Base-by-base conservation (phyloP, 2,797 vertebrate species). In the Enteromius viviparus region DNA sequence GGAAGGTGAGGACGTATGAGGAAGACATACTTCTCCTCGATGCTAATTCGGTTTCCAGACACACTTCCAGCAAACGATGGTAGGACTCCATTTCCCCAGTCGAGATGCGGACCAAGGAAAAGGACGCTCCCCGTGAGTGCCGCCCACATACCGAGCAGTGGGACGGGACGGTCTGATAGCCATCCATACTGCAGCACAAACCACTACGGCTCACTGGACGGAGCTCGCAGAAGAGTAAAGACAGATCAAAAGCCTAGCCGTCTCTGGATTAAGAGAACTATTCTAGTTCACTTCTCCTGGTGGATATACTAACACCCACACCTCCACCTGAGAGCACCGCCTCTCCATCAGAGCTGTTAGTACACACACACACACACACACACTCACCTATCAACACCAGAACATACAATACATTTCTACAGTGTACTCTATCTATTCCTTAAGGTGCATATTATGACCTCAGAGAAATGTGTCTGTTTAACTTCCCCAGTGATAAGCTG, bases 31-130 rank as follows among this genome's bases (percentile, higher is more conserved):
- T 95, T 96, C 90, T 91, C 62, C 80, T 81, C n/a, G 87, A 84
- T 84, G 91, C 85, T 32, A 49, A 78, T 76, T 93, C 93, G 34
- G 95, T 90, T 68, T 91, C 91, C 90, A 91, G 34, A 89, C 97
- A 97, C 87, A 92, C 93, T 88, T 86, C 92, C 85, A 97, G 88
- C 88, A 98, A 95, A 88, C 84, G 92, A 86, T 94, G 92, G 26
- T 96, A 98, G 12, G 95, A 95, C 88, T 95, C 93, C 96, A 97
- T 98, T 92, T 98, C 96, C 45, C 91, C 94, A 23, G 93, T 91
- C 19, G 96, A 95, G 89, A 98, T 97, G 87, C 94, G 92, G 78
- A 96, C 91, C n/a, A 91, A 87, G 37, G 94, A 94, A 83, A 94
- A 96, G 76, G 93, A 92, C 3, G 88, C 78, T 81, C 87, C 90